Evolutionary conservation across 2,888 invertebrate genomes (phyloP), one percentile per base, ranked within the genome.

Genomic region (Eristalis pertinax): DNA sequence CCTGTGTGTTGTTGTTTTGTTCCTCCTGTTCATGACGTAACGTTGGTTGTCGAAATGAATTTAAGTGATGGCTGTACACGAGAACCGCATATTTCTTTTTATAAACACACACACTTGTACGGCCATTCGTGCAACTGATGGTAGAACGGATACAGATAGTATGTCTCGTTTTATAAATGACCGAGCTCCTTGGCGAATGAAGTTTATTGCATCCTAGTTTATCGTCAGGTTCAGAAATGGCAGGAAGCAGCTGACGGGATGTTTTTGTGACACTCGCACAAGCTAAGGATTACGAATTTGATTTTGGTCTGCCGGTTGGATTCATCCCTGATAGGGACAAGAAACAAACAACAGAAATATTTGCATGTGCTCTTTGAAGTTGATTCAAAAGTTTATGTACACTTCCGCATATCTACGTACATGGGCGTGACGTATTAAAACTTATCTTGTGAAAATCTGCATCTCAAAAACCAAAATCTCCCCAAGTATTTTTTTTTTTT

Each of bases 1-100:
- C 72, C 26, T 83, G 38, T 35, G 13, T 63, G 19, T 50, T 43
- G 41, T 62, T 67, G 50, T 67, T 82, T 26, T 63, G 22, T 24
- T 8, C 19, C 19, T 19, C 50, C 50, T 19, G 19, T n/a, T 50
- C 19, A 64, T 84, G 78, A 84, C 79, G 79, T 84, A 84, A 79
- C 79, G 58, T 58, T 19, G 35, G 50, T 19, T 50, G n/a, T 19
- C 50, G 50, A 50, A 50, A 50, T 50, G 50, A 50, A 50, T 50
- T 50, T 50, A 50, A 50, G 50, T 50, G 50, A 50, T 19, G 50
- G 19, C 8, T 50, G 50, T 19, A 50, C 50, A 50, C 19, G 50
- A 8, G 50, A 50, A 50, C 50, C 50, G 50, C 50, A 50, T n/a
- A n/a, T 50, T 50, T 50, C 19, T 50, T 43, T n/a, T 43, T 50